phyloP scores from a whole-genome alignment of 2,888 invertebrate species.

The Standfussiana lucernea region DNA sequence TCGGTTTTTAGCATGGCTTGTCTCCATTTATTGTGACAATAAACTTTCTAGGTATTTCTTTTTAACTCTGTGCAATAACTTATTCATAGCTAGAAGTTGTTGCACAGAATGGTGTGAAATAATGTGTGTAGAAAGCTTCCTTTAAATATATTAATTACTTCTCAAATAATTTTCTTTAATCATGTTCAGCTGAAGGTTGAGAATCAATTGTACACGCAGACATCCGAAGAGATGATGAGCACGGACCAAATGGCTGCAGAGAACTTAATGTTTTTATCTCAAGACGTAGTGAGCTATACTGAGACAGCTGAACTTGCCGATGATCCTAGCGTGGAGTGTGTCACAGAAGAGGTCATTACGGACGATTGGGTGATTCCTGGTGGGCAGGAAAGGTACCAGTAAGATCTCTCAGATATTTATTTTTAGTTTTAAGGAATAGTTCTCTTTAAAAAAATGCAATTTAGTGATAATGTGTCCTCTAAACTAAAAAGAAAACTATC shows the following conservation, averaged over 20 bases:
- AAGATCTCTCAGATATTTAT: slow-evolving; percentile 22
- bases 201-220: slow-evolving; percentile 70
- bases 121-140: background rate
- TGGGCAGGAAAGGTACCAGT: slow-evolving; percentile 92
- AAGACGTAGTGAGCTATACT: slow-evolving; percentile 88
- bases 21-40: background rate
- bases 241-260: slow-evolving; percentile 92
- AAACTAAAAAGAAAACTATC: background rate
- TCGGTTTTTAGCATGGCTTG: slow-evolving; percentile 2
- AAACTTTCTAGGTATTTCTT: background rate
- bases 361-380: slow-evolving; percentile 95
- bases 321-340: slow-evolving; percentile 90
- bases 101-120: background rate
- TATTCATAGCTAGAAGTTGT: background rate
- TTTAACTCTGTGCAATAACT: slow-evolving; percentile 1
- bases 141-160: background rate
- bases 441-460: background rate
- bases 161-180: slow-evolving; percentile 18
- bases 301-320: slow-evolving; percentile 83
- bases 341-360: slow-evolving; percentile 95
- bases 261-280: slow-evolving; percentile 91
- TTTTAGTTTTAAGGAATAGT: background rate
- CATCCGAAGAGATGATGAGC: slow-evolving; percentile 84
- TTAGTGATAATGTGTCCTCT: background rate
- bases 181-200: slow-evolving; percentile 53